phyloP scores from a whole-genome alignment of 2,888 invertebrate species.

The Caprella mutica region DNA sequence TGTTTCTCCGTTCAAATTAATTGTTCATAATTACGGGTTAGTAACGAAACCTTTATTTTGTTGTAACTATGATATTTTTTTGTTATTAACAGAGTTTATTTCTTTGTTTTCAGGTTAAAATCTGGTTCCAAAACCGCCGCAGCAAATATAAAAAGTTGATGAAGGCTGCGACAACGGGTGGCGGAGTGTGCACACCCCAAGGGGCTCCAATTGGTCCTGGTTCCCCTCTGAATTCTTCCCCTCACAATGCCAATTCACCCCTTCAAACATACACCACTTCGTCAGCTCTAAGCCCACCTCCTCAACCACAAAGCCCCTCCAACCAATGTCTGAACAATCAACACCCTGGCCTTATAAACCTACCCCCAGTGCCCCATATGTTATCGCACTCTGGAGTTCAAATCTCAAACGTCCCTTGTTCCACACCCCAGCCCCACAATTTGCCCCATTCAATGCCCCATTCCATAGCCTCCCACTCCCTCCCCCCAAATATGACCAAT shows the following conservation, averaged over 20 bases:
- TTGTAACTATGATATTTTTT: too few species aligned
- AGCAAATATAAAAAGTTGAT: conserved; percentile 99
- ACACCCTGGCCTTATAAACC: conserved; percentile 11
- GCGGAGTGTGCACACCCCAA: conserved; percentile 23
- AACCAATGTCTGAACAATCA: conserved; percentile 17
- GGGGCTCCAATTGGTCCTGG: conserved; percentile 32
- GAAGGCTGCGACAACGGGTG: conserved; percentile 63
- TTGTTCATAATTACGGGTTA: too few species aligned
- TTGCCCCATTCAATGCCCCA: conserved; percentile 17
- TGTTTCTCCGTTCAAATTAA: too few species aligned
- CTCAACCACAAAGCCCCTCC: conserved; percentile 22
- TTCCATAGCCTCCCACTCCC: conserved; percentile 16
- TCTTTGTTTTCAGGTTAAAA: conserved; percentile 69
- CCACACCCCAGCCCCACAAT: conserved; percentile 5
- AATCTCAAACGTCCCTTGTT: conserved; percentile 8
- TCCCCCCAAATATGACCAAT: conserved; percentile 2
- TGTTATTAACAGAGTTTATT: conserved; percentile 14
- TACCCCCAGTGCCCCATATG: conserved; percentile 13
- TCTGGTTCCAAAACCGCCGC: conserved; percentile 97
- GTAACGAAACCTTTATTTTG: too few species aligned
- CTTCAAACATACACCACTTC: conserved; percentile 29
- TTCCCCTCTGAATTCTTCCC: conserved; percentile 32
- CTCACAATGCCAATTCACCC: conserved; percentile 25
- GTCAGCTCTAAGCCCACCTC: conserved; percentile 28
- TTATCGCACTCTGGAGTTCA: conserved; percentile 17